Conservation (phyloP, 1,140 invertebrate species). For the Heliconius hermathena region DNA sequence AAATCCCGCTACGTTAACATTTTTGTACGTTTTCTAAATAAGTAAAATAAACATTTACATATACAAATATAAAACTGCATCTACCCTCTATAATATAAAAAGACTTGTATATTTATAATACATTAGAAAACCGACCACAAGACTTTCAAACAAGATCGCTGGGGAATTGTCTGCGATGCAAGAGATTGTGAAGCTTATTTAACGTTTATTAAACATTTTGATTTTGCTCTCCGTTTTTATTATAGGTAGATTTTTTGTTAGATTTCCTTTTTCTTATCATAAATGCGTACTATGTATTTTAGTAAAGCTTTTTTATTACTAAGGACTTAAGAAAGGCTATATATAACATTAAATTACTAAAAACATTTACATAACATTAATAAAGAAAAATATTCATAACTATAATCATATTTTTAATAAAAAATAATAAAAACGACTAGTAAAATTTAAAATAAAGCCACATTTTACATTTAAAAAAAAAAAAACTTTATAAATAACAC, state of each 20-base stretch:
- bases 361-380: neutral
- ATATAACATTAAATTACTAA: neutral
- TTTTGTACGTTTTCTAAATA: too few relatives aligned
- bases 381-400: neutral
- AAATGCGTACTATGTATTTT: too few relatives aligned
- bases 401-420: neutral
- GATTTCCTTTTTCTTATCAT: neutral
- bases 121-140: neutral
- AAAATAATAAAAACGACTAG: neutral
- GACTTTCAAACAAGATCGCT: neutral
- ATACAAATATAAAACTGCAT: neutral
- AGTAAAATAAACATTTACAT: neutral
- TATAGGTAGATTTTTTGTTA: neutral
- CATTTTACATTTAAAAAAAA: neutral
- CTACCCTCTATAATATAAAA: neutral
- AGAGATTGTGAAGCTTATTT: conserved; percentile 2
- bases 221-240: neutral
- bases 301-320: too few relatives aligned
- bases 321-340: neutral
- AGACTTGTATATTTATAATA: conserved; percentile 1
- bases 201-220: conserved; percentile 13
- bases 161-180: conserved; percentile 2
- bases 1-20: too few relatives aligned
- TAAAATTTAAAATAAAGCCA: neutral
- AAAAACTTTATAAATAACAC: neutral